Conservation (phyloP, 2,797 vertebrate genomes). For the Molossus molossus region DNA sequence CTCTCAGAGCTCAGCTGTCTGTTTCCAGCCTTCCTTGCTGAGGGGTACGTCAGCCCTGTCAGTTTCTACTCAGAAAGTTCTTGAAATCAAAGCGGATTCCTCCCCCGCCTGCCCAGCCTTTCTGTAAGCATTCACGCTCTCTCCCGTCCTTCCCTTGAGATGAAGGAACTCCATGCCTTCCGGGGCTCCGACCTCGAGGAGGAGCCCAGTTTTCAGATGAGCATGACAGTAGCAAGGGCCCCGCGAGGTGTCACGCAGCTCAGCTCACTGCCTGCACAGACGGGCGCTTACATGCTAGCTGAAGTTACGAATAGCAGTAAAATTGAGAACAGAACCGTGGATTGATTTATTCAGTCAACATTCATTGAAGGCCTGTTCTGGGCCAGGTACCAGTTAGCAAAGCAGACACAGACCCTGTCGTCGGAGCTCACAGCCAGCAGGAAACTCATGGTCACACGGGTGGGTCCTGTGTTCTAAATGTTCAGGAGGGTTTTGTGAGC, state of each 20-base stretch:
- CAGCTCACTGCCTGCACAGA: neutral
- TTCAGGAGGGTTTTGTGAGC: constrained; percentile 29
- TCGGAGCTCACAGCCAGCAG: neutral
- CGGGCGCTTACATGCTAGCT: neutral
- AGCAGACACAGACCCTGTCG: neutral
- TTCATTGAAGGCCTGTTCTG: neutral
- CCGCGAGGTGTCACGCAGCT: neutral
- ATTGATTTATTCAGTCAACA: neutral
- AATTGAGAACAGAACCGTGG: neutral
- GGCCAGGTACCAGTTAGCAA: neutral
- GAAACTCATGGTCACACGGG: neutral
- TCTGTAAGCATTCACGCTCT: neutral
- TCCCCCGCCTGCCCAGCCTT: neutral
- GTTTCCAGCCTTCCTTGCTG: neutral
- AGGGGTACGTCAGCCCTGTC: neutral
- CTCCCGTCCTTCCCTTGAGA: neutral
- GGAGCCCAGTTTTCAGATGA: neutral
- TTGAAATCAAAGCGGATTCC: neutral
- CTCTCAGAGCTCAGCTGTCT: neutral
- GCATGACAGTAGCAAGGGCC: neutral
- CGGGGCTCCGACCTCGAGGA: constrained; percentile 25
- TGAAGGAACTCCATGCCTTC: neutral
- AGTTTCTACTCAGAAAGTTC: neutral
- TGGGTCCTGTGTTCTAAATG: neutral
- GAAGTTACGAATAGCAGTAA: neutral